Base-by-base conservation (phyloP, 2,797 vertebrate genomes). In the Mastacembelus armatus region DNA sequence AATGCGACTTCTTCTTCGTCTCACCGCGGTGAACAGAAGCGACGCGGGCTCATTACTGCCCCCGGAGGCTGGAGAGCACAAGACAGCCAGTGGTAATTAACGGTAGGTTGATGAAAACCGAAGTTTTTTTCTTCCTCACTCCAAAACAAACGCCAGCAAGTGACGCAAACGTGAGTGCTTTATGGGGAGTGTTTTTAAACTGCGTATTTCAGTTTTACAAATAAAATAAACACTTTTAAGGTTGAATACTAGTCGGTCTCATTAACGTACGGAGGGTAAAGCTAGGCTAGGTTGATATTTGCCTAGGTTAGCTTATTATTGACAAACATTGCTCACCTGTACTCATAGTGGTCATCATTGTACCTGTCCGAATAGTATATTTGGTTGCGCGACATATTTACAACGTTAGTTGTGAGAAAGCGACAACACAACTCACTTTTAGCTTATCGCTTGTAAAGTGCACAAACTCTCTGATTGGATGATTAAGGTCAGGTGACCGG, bases 281-380 rank as follows among this genome's bases (percentile, higher is more conserved):
- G n/a, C n/a, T n/a, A n/a, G n/a, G n/a, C n/a, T n/a, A n/a, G n/a
- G n/a, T n/a, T n/a, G n/a, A n/a, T n/a, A n/a, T n/a, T n/a, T n/a
- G n/a, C n/a, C n/a, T n/a, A n/a, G n/a, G n/a, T 62, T 48, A 55
- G 7, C 43, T 5, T 18, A 6, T 3, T 10, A 7, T 4, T 4
- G 14, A 45, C 12, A 10, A 2, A 16, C 18, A 9, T 4, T 18
- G 5, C 52, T 78, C 35, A 76, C 71, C 52, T 83, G 33, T 65
- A 73, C 29, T 78, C 58, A 21, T 36, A 68, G 3, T 51, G 50
- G 4, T 76, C 71, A 29, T 78, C 55, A 12, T 4, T 67, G 21
- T 85, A 78, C 15, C 40, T 63, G 36, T 61, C 30, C 0, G 39
- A 79, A 24, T 71, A 75, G n/a, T 66, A 68, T 14, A 71, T 74